Conservation (phyloP, 2,113 vertebrate species). For the Oreochromis niloticus region DNA sequence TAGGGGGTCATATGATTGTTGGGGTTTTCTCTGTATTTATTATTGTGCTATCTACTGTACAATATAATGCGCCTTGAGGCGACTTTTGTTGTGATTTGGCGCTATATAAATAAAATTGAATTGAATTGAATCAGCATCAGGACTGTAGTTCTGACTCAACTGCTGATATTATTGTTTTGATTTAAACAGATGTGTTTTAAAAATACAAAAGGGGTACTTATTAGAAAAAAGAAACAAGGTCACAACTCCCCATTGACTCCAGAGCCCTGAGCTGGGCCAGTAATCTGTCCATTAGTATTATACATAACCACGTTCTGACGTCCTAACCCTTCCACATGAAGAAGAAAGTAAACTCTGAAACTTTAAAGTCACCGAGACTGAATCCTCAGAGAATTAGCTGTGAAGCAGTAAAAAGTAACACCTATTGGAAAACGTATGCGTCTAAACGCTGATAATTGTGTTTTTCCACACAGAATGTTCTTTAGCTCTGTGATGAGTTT, state of each 20-base stretch:
- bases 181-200: not conserved
- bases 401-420: constrained; percentile 37
- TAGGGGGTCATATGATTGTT: no score
- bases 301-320: not conserved
- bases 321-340: not conserved
- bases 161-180: not conserved
- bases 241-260: not conserved
- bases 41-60: no score
- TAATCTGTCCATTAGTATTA: not conserved
- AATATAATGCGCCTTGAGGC: no score
- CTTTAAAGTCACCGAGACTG: constrained; percentile 12
- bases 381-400: constrained; percentile 14
- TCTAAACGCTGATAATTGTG: constrained; percentile 61
- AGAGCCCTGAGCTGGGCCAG: not conserved
- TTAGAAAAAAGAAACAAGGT: not conserved
- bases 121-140: not conserved
- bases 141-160: not conserved
- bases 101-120: no score
- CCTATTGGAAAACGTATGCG: constrained; percentile 26
- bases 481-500: constrained; percentile 34
- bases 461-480: constrained; percentile 41
- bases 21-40: no score
- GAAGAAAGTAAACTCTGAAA: constrained; percentile 39
- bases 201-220: not conserved
- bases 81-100: no score